Base-by-base conservation (phyloP, 2,797 vertebrate genomes). In the Labeo calbasu region DNA sequence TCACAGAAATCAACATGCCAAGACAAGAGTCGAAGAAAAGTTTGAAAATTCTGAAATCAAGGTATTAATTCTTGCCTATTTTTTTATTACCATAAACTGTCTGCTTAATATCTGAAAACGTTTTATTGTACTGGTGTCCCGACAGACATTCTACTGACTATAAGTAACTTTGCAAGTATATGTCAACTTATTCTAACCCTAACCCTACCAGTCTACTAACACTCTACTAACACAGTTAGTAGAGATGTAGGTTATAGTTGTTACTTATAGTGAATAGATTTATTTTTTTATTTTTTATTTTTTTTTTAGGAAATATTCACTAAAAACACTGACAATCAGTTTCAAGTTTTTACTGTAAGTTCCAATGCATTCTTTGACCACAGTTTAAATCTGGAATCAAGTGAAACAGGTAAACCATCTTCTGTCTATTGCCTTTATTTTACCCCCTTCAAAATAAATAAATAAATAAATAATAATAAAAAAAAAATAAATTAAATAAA, bases 271-370 rank as follows among this genome's bases (percentile, higher is more conserved):
- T 43, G 8, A 43, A 7, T 8, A 8, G 4, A n/a, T n/a, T n/a
- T 4, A 4, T 40, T 6, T 40, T 40, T 6, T 40, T 40, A 2
- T 40, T 40, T 40, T 40, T 40, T 40, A 3, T 40, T 40, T 40
- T 40, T 40, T 40, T 40, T 48, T 48, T 15, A 71, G 69, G 15
- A 48, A 71, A 71, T 71, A 0, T 71, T 71, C 69, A 71, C 28
- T 32, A 32, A 32, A 32, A 32, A 23, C 23, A 25, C 69, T 15
- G 69, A 71, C 6, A 48, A 48, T 48, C 43, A 48, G 43, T 71
- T 71, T 17, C n/a, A 71, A 71, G 69, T 48, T 48, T 71, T 48
- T 48, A 71, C 68, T 70, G 68, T 70, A 0, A 70, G 43, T 70
- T 70, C 68, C 68, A 48, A 4, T 8, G 12, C 68, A 25, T 71